Evolutionary conservation across 2,888 invertebrate genomes (phyloP).

Genomic region (Aphelenchoides bicaudatus): DNA sequence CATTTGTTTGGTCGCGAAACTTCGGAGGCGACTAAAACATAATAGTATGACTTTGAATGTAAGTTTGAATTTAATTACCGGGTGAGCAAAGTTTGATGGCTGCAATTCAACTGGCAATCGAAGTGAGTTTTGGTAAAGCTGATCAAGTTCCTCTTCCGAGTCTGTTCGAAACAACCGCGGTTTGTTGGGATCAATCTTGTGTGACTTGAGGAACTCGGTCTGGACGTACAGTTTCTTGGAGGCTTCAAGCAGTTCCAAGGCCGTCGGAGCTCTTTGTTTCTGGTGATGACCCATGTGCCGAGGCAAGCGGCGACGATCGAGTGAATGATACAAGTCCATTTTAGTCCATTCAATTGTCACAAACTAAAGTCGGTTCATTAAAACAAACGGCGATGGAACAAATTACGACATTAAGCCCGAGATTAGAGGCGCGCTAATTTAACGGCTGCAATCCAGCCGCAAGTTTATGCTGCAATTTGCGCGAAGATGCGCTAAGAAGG

Average conservation of each 20-base stretch:
- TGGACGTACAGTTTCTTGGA: constrained; percentile 31
- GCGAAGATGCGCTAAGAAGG: too few species aligned
- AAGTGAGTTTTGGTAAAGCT: not conserved
- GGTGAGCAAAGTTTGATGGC: too few species aligned
- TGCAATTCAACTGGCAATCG: not conserved
- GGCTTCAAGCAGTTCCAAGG: constrained; percentile 31
- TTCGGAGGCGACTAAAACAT: too few species aligned
- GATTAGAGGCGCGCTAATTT: too few species aligned
- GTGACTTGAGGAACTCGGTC: constrained; percentile 29
- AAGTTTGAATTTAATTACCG: too few species aligned
- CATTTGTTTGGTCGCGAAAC: too few species aligned
- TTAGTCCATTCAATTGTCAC: not conserved
- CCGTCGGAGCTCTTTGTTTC: constrained; percentile 20
- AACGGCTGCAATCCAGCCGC: too few species aligned
- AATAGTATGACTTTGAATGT: too few species aligned
- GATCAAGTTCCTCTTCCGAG: constrained; percentile 18
- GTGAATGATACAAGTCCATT: not conserved
- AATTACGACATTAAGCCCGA: too few species aligned
- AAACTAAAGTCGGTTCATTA: too few species aligned
- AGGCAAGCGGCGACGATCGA: constrained; percentile 9
- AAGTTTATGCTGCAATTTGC: too few species aligned
- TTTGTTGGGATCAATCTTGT: constrained; percentile 20
- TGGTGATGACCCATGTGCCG: not conserved
- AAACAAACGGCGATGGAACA: too few species aligned
- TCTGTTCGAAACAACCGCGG: constrained; percentile 11